Conservation (phyloP, 2,113 vertebrate species). For the Phyllostomus discolor region DNA sequence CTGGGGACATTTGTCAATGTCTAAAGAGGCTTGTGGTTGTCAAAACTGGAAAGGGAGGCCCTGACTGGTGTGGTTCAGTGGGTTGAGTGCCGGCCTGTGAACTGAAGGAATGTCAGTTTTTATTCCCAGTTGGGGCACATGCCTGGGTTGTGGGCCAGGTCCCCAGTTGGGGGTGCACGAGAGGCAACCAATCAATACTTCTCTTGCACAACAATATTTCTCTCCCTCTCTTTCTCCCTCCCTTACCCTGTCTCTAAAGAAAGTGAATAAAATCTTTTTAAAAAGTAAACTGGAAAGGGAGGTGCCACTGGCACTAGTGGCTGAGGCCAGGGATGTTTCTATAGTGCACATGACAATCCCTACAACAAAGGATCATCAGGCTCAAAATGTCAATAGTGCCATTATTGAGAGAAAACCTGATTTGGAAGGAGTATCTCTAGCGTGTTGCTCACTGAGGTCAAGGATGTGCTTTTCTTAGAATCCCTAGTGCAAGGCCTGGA, state of each 20-base stretch:
- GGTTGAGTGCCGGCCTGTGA: too few species aligned
- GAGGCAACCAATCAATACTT: too few species aligned
- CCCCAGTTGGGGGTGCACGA: too few species aligned
- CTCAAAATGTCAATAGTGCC: neutral
- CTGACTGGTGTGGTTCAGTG: too few species aligned
- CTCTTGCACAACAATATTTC: too few species aligned
- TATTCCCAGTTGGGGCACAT: too few species aligned
- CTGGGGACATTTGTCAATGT: neutral
- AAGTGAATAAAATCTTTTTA: too few species aligned
- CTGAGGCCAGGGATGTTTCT: neutral
- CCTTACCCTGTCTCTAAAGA: too few species aligned
- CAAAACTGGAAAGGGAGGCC: neutral
- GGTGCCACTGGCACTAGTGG: neutral
- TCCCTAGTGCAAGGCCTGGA: neutral
- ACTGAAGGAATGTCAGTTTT: too few species aligned
- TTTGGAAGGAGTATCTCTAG: neutral
- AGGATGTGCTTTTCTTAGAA: neutral
- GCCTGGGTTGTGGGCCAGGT: too few species aligned
- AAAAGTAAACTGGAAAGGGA: neutral
- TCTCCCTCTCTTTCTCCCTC: too few species aligned
- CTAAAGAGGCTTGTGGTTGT: neutral
- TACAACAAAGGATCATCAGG: neutral
- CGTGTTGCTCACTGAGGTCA: neutral
- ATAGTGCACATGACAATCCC: neutral
- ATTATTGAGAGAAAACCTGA: neutral